Evolutionary conservation across 2,113 vertebrate species (phyloP).

Genomic region (Urocolius indicus): DNA sequence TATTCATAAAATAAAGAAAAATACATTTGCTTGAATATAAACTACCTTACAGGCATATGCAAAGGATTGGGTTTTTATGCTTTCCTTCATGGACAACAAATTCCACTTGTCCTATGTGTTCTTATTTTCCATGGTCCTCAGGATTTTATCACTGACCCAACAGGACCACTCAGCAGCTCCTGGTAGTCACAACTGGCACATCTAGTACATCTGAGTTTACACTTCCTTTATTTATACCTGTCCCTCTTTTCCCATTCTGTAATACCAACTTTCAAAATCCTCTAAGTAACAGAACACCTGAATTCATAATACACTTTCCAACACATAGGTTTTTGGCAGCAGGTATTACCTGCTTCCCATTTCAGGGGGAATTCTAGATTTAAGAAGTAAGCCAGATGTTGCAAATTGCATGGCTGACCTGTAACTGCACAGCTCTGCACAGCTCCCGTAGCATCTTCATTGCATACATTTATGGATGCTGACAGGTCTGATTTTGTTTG

Average conservation of each 20-base stretch:
- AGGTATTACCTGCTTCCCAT: neutral
- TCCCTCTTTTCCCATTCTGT: neutral
- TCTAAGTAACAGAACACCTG: neutral
- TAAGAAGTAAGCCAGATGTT: neutral
- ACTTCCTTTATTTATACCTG: neutral
- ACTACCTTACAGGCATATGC: neutral
- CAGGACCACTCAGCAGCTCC: neutral
- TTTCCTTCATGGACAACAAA: neutral
- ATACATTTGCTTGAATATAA: neutral
- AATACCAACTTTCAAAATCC: neutral
- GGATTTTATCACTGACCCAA: neutral
- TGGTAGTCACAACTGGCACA: neutral
- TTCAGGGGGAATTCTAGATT: neutral
- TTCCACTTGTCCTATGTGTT: neutral
- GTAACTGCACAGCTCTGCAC: fast-evolving
- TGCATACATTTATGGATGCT: neutral
- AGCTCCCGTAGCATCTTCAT: fast-evolving
- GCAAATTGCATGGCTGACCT: neutral
- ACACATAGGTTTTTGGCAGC: neutral
- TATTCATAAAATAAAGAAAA: neutral
- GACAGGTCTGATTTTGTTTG: conserved; percentile 55
- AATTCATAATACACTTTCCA: neutral
- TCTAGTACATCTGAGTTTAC: neutral
- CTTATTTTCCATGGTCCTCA: neutral
- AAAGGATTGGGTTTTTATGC: neutral